Evolutionary conservation across 2,113 vertebrate species (phyloP).

Genomic region (Podocnemis expansa): DNA sequence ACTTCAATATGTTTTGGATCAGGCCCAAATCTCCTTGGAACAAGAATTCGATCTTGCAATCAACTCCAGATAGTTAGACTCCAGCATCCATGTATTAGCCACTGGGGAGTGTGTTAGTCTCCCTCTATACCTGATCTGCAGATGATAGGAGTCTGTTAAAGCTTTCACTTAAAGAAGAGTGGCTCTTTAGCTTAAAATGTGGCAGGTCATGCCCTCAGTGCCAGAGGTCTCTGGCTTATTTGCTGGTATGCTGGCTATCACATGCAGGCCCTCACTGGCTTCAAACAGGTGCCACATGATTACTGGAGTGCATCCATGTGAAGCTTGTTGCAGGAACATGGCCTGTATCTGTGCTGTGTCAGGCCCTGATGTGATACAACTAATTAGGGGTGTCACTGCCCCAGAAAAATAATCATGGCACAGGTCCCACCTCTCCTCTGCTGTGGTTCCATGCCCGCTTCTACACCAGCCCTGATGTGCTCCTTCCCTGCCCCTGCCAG

Average conservation of each 20-base stretch:
- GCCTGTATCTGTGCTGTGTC: background rate
- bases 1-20: background rate
- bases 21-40: background rate
- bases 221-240: background rate
- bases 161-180: background rate
- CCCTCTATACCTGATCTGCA: background rate
- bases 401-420: too few species aligned
- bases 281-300: background rate
- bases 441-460: too few species aligned
- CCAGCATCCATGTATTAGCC: background rate
- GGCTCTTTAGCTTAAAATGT: background rate
- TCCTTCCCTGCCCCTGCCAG: too few species aligned
- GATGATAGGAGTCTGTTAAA: background rate
- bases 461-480: too few species aligned
- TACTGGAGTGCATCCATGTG: background rate
- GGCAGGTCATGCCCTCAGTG: background rate
- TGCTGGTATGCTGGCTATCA: background rate
- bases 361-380: background rate
- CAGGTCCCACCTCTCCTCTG: too few species aligned
- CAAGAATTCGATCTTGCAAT: background rate
- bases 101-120: background rate
- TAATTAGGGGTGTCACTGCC: too few species aligned
- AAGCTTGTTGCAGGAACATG: background rate
- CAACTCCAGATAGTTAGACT: background rate
- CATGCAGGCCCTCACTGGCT: background rate